phyloP scores from a whole-genome alignment of 1,140 invertebrate species.

The Zaprionus ghesquierei region DNA sequence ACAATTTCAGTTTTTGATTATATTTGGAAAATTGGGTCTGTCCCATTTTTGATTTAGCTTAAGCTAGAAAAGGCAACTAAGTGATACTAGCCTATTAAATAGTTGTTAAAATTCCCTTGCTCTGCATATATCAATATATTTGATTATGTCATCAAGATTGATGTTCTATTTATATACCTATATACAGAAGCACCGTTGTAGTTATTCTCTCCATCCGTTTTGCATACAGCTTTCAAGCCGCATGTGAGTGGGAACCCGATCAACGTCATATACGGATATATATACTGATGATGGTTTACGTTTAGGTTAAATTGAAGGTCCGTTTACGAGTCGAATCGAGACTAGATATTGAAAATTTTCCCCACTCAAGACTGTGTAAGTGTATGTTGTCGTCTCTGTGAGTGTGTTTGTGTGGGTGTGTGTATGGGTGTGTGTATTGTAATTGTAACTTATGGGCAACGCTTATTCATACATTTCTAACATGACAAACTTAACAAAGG shows the following conservation, averaged over 20 bases:
- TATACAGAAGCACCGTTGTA: conserved; percentile 26
- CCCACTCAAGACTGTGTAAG: background rate
- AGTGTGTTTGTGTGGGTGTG: background rate
- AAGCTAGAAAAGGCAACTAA: conserved; percentile 48
- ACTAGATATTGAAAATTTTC: background rate
- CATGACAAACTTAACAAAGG: conserved; percentile 41
- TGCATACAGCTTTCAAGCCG: conserved; percentile 14
- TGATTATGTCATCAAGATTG: conserved; percentile 1
- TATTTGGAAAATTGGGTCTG: conserved; percentile 8
- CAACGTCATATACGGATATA: background rate
- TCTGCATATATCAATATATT: background rate
- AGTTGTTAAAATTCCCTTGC: conserved; percentile 12
- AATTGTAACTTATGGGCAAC: background rate
- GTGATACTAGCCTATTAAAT: conserved; percentile 39
- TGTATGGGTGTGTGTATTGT: background rate
- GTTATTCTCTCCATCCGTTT: conserved; percentile 12
- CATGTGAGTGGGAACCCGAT: conserved; percentile 1
- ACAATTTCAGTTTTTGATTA: background rate
- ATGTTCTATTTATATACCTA: background rate
- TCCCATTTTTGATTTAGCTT: conserved; percentile 13
- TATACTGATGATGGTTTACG: background rate
- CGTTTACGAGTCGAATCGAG: background rate
- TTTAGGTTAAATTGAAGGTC: background rate
- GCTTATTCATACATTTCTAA: conserved; percentile 2
- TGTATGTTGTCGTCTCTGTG: background rate